Conservation (phyloP, 2,113 vertebrate species). For the Romanogobio albipinnatus region DNA sequence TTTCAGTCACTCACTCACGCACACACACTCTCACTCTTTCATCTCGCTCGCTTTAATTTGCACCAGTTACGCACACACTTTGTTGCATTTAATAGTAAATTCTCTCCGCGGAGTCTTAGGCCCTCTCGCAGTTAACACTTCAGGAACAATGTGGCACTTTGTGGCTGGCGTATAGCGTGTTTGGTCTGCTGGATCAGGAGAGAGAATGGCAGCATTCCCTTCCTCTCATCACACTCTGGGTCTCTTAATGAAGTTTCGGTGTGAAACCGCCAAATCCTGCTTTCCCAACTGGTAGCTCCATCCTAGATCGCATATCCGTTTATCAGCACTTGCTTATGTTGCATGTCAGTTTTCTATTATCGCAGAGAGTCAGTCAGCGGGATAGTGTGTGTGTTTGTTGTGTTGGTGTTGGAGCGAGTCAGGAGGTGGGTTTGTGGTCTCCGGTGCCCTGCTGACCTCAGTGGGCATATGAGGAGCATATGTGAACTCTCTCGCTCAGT, state of each 20-base stretch:
- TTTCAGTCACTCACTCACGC: constrained; percentile 38
- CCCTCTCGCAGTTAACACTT: constrained; percentile 57
- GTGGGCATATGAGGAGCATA: constrained; percentile 46
- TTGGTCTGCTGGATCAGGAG: constrained; percentile 60
- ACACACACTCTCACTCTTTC: background rate
- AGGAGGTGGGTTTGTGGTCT: constrained; percentile 50
- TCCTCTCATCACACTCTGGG: constrained; percentile 9
- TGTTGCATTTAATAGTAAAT: constrained; percentile 59
- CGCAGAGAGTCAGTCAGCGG: constrained; percentile 4
- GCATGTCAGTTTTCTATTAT: background rate
- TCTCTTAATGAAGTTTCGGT: constrained; percentile 22
- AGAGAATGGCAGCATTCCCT: constrained; percentile 24
- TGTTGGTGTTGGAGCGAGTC: constrained; percentile 44
- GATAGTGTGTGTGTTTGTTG: constrained; percentile 43
- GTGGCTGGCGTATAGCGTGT: constrained; percentile 44
- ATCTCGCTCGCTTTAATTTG: background rate
- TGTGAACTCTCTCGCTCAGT: constrained; percentile 60
- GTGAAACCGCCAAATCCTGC: constrained; percentile 6
- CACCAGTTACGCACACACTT: constrained; percentile 38
- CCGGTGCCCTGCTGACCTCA: constrained; percentile 47
- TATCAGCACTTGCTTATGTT: constrained; percentile 16
- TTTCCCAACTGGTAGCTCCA: background rate
- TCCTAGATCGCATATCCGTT: background rate
- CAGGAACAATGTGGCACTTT: constrained; percentile 65
- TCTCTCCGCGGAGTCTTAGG: constrained; percentile 66